Evolutionary conservation across 2,888 invertebrate species (phyloP).

Genomic region (Linnaemya vulpina): DNA sequence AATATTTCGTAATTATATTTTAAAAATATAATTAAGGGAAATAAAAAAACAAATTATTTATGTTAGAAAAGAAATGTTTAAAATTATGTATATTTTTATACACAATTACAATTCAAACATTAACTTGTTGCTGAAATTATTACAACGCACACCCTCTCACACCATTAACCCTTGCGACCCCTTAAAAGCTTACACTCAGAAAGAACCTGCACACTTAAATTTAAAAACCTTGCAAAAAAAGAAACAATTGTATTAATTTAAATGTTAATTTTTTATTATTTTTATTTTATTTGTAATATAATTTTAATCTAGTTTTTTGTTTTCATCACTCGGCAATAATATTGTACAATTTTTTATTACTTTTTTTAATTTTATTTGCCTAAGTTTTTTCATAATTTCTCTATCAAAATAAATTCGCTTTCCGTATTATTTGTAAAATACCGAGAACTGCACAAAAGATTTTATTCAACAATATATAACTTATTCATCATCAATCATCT

Average conservation of each 20-base stretch:
- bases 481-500: slow-evolving; percentile 18
- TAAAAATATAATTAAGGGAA: slow-evolving; percentile 70
- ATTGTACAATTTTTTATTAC: slow-evolving; percentile 50
- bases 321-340: slow-evolving; percentile 15
- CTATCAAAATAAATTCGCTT: background rate
- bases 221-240: background rate
- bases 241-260: slow-evolving; percentile 48
- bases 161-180: background rate
- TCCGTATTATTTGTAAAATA: slow-evolving; percentile 36
- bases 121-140: background rate
- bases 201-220: slow-evolving; percentile 14
- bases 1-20: slow-evolving; percentile 71
- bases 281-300: slow-evolving; percentile 69
- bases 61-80: slow-evolving; percentile 45
- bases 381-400: slow-evolving; percentile 15
- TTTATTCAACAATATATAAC: background rate
- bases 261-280: slow-evolving; percentile 59
- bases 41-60: slow-evolving; percentile 39
- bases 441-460: background rate
- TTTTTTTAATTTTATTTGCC: slow-evolving; percentile 16
- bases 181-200: background rate
- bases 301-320: slow-evolving; percentile 37
- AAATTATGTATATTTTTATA: slow-evolving; percentile 61
- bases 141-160: background rate
- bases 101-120: slow-evolving; percentile 39